Base-by-base conservation (phyloP, 1,140 invertebrate genomes). In the Caenorhabditis briggsae region DNA sequence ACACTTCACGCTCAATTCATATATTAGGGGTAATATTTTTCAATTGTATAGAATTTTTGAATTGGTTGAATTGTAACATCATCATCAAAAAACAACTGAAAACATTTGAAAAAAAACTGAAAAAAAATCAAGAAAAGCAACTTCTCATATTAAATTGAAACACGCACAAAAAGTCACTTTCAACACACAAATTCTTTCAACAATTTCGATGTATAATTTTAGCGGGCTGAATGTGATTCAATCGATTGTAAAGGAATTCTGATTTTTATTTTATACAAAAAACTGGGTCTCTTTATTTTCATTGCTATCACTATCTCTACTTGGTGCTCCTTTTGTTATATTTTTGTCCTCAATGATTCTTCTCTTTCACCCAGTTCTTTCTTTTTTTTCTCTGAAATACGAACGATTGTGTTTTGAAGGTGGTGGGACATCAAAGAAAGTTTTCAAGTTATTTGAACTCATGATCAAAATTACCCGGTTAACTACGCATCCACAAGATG, bases 11-110 rank as follows among this genome's bases (percentile, higher is more conserved):
- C 82, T 83, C 82, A 58, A 83, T 41, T 58, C 55, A 25, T 23
- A 9, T n/a, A 43, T 50, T 78, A 48, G 70, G 70, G 70, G 70
- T 78, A 78, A 18, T 23, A 25, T 11, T 78, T 70, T 46, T 46
- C 16, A 70, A 70, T 78, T 61, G 59, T 78, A 78, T 78, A 78
- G 70, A 78, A 78, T 78, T 78, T 50, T 50, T 2, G 50, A 78
- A n/a, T 78, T 78, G 23, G 23, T 33, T 33, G 8, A n/a, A n/a
- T 16, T 58, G 16, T 20, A 53, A 53, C 56, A 14, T 33, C 33
- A 33, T 33, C 33, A 33, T 33, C 18, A 58, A 58, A 58, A 58
- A 25, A 70, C 8, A 5, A 33, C n/a, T 64, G 9, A 9, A 46
- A 70, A 70, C 46, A 8, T 41, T 23, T 8, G n/a, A 78, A 78